Evolutionary conservation across 2,113 vertebrate species (phyloP).

Genomic region (Poicephalus gulielmi): DNA sequence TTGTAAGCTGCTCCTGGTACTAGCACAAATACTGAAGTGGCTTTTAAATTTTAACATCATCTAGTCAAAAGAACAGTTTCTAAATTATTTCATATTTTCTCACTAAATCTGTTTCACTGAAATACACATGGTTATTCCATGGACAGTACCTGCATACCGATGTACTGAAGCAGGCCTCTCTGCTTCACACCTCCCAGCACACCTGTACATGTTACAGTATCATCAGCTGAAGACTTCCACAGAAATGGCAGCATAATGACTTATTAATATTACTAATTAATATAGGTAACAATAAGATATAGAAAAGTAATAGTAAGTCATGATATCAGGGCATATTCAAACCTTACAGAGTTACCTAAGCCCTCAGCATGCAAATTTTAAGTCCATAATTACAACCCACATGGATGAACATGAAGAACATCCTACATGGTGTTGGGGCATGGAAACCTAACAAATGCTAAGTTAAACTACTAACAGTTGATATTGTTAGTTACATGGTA

Average conservation of each 20-base stretch:
- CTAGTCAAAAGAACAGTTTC: neutral
- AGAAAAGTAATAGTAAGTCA: neutral
- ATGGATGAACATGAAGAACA: neutral
- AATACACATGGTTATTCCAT: neutral
- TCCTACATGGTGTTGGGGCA: neutral
- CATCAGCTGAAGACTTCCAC: neutral
- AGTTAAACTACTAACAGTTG: neutral
- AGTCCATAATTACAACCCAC: neutral
- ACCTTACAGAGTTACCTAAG: neutral
- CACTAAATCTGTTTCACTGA: neutral
- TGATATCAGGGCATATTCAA: neutral
- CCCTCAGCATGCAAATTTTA: neutral
- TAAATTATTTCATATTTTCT: neutral
- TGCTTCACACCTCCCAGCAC: no score
- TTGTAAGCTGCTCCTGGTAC: neutral
- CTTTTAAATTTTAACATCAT: neutral
- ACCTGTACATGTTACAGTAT: neutral
- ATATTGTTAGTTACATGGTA: neutral
- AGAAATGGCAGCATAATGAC: neutral
- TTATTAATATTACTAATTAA: neutral
- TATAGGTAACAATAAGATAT: neutral
- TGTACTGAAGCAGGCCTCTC: neutral
- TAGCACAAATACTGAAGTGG: neutral
- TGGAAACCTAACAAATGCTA: neutral
- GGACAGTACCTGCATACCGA: neutral